Base-by-base conservation (phyloP, 1,140 invertebrate genomes). In the Phymastichus coffea region DNA sequence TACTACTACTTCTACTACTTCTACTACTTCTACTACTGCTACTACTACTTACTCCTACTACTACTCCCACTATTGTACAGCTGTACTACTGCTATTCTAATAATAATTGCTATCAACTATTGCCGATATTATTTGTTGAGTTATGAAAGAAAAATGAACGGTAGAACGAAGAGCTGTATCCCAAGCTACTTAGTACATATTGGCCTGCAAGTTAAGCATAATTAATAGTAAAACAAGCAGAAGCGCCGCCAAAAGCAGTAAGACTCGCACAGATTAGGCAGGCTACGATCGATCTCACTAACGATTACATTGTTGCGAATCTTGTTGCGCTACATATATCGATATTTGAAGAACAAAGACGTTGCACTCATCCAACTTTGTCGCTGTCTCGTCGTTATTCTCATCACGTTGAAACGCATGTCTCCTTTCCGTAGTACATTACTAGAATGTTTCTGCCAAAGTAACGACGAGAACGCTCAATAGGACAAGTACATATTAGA, bases 221-320 rank as follows among this genome's bases (percentile, higher is more conserved):
- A 60, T 53, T 23, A 33, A 47, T n/a, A 44, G 51, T 56, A 22
- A 55, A 53, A 30, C 28, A n/a, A n/a, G n/a, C n/a, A n/a, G n/a
- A n/a, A n/a, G n/a, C n/a, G n/a, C n/a, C n/a, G n/a, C n/a, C n/a
- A n/a, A n/a, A n/a, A n/a, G n/a, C n/a, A n/a, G n/a, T n/a, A n/a
- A n/a, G n/a, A n/a, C n/a, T n/a, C n/a, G n/a, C n/a, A n/a, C n/a
- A n/a, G n/a, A n/a, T n/a, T n/a, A n/a, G n/a, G n/a, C n/a, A n/a
- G n/a, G n/a, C n/a, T 75, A 74, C 68, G 77, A 75, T 68, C 69
- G 77, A 79, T 79, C 77, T 79, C 77, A 77, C 73, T 77, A 70
- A 77, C 71, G 70, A 72, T 70, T 78, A 68, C 73, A 35, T 62
- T 56, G 55, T 57, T 61, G 73, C 67, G 62, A n/a, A n/a, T n/a